These are phyloP conservation scores for Rhinella marina DNA, from an alignment of 2,797 vertebrate species.

Conservation along the genomic window DNA sequence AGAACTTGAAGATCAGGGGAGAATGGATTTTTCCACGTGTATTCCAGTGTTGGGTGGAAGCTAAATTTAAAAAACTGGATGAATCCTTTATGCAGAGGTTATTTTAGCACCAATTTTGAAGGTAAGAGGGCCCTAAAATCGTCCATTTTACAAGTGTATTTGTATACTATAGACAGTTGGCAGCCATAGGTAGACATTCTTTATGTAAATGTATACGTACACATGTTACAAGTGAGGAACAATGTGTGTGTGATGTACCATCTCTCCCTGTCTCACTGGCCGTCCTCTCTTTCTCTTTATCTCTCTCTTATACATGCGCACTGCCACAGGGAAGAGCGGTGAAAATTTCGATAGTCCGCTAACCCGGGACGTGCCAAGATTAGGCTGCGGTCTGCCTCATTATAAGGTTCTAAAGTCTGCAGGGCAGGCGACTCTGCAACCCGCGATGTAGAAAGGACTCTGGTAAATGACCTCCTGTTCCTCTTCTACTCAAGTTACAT, in stretches of 20 bases:
- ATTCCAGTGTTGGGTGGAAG: too few species aligned
- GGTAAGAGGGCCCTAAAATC: neutral
- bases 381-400: constrained; percentile 63
- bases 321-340: constrained; percentile 63
- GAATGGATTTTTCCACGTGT: too few species aligned
- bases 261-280: constrained; percentile 58
- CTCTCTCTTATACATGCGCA: constrained; percentile 61
- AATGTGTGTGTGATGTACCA: constrained; percentile 50
- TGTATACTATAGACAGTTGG: neutral
- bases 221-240: constrained; percentile 37
- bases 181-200: neutral
- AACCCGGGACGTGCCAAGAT: constrained; percentile 62
- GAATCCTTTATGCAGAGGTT: neutral
- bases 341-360: constrained; percentile 64
- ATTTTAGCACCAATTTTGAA: neutral
- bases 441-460: constrained; percentile 61
- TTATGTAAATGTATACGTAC: constrained; percentile 2
- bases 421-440: constrained; percentile 63
- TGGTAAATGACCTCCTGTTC: constrained; percentile 62
- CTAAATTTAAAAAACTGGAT: too few species aligned
- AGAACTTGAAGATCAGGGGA: too few species aligned
- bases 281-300: constrained; percentile 56
- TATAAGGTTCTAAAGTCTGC: constrained; percentile 63
- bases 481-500: constrained; percentile 54
- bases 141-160: neutral